A percentile compares a stretch with the other conserved stretches of the same genome.
Evolutionary conservation across 2,797 vertebrate species (phyloP).

Genomic region (Ceyx erithaca): DNA sequence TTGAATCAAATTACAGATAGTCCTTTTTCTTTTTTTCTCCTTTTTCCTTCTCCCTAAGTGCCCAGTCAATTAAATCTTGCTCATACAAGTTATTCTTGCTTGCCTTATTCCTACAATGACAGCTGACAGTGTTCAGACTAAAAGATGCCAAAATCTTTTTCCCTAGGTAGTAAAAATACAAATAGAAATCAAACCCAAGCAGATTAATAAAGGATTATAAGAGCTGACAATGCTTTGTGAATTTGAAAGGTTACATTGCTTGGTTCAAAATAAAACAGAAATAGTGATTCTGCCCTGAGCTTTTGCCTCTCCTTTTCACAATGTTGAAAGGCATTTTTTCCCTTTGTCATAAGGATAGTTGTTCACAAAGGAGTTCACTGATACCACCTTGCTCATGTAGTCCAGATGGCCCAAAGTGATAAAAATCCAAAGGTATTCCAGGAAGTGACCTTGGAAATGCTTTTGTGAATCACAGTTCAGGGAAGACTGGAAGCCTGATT

Average conservation of each 20-base stretch:
- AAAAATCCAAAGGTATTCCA: constrained; percentile 24
- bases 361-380: background rate
- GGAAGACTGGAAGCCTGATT: background rate
- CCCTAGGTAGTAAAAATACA: constrained; percentile 8
- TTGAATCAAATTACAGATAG: background rate
- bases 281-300: background rate
- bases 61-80: constrained; percentile 7
- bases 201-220: background rate
- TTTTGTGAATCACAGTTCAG: background rate
- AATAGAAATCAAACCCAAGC: constrained; percentile 29
- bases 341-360: background rate
- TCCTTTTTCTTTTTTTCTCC: background rate
- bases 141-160: background rate
- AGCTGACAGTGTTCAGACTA: background rate
- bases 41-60: background rate
- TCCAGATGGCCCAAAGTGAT: constrained; percentile 33
- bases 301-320: background rate
- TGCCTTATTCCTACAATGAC: background rate
- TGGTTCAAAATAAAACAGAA: background rate
- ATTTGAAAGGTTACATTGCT: constrained; percentile 10
- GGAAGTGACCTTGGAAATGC: constrained; percentile 43
- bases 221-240: background rate
- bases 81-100: background rate
- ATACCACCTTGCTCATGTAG: background rate
- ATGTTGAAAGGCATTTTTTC: background rate